Evolutionary conservation across 2,113 vertebrate genomes (phyloP).

Genomic region (Hippocampus mohnikei): DNA sequence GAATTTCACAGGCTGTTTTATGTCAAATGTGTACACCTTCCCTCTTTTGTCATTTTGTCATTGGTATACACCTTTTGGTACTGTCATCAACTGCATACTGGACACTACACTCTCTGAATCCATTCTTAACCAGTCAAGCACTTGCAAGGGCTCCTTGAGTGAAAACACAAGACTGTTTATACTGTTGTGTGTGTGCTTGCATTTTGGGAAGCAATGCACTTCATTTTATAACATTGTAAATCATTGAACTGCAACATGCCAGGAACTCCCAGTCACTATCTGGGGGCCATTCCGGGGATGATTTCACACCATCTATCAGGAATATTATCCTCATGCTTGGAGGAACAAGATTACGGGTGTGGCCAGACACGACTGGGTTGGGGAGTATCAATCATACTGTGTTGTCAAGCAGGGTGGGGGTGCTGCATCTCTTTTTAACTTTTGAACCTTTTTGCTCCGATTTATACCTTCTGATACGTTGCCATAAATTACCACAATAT

Average conservation of each 20-base stretch:
- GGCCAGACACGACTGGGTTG: constrained; percentile 3
- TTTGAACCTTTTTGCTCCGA: neutral
- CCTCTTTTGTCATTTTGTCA: no score
- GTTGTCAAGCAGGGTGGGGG: neutral
- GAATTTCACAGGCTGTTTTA: no score
- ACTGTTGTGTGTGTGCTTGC: neutral
- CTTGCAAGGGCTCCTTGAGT: no score
- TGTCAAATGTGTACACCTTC: no score
- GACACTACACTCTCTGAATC: no score
- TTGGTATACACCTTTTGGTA: no score
- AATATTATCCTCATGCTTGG: constrained; percentile 8
- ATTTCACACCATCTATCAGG: constrained; percentile 20
- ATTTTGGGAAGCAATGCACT: neutral
- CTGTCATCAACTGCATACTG: no score
- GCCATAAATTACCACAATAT: neutral
- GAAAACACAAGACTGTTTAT: neutral
- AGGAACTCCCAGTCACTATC: neutral
- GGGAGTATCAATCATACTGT: constrained; percentile 27
- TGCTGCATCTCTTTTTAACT: constrained; percentile 10
- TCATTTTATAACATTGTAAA: neutral
- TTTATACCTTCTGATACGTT: constrained; percentile 10
- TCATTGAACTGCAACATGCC: neutral
- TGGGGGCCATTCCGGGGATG: neutral
- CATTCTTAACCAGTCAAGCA: no score
- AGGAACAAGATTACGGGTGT: constrained; percentile 8